phyloP scores from a whole-genome alignment of 2,113 vertebrate species.

The Oreotragus oreotragus region DNA sequence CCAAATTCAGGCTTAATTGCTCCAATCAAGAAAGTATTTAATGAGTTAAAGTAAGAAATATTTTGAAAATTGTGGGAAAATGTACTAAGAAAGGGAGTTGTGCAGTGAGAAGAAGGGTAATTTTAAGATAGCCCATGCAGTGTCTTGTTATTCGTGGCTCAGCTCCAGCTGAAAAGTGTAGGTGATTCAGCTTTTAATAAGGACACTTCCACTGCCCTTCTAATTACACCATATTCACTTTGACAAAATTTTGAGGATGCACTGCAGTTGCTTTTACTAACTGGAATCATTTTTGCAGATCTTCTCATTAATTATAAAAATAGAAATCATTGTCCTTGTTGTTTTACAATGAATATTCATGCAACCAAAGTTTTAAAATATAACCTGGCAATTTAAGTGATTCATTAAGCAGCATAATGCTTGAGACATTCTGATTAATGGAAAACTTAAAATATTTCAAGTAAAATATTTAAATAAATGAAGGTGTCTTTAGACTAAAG shows the following conservation, averaged over 20 bases:
- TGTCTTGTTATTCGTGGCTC: not conserved
- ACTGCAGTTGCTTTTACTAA: not conserved
- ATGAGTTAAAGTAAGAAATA: not conserved
- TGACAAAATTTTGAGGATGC: not conserved
- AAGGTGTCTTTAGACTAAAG: not conserved
- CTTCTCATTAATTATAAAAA: conserved; percentile 45
- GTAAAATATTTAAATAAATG: conserved; percentile 36
- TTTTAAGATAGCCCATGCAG: too few species aligned
- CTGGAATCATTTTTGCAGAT: conserved; percentile 21
- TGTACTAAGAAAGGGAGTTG: not conserved
- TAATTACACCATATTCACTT: not conserved
- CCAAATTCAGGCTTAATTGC: not conserved
- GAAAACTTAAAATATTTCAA: not conserved
- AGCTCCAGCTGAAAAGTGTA: not conserved
- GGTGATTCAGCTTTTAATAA: not conserved
- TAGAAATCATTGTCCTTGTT: conserved; percentile 15
- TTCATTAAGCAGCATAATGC: not conserved
- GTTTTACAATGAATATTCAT: conserved; percentile 54
- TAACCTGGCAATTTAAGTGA: conserved; percentile 15
- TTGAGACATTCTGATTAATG: not conserved
- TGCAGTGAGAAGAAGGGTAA: not conserved
- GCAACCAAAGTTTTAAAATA: conserved; percentile 5
- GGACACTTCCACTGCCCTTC: not conserved
- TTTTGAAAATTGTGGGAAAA: not conserved
- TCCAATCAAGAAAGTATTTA: not conserved